Conservation (phyloP, 2,113 vertebrate species). For the Scomber scombrus region DNA sequence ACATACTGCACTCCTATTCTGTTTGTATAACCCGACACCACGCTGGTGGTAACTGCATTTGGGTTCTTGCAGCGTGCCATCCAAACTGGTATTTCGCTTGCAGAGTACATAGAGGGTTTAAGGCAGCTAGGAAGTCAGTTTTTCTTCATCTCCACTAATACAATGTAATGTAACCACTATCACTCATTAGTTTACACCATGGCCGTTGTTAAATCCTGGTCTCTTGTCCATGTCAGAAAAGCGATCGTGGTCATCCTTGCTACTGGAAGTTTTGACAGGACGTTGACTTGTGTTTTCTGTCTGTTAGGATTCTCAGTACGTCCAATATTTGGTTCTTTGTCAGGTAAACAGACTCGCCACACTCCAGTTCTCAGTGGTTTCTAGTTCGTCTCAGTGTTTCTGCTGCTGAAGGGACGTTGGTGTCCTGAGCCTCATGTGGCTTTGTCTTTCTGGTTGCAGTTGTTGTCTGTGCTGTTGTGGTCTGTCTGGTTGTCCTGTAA, state of each 20-base stretch:
- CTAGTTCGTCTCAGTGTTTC: constrained; percentile 59
- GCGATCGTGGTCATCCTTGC: constrained; percentile 66
- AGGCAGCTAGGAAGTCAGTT: constrained; percentile 90
- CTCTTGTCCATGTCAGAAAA: constrained; percentile 61
- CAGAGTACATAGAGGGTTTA: constrained; percentile 93
- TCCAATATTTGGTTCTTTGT: constrained; percentile 76
- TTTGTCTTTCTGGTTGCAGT: constrained; percentile 90
- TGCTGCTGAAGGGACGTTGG: constrained; percentile 35
- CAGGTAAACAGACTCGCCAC: constrained; percentile 61
- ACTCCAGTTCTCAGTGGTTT: constrained; percentile 62
- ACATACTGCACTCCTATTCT: constrained; percentile 68
- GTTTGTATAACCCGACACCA: constrained; percentile 24
- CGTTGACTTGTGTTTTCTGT: constrained; percentile 63
- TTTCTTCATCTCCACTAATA: constrained; percentile 58
- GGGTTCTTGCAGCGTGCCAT: constrained; percentile 42
- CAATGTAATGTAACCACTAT: constrained; percentile 61
- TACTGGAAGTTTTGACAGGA: constrained; percentile 71
- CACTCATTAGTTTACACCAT: constrained; percentile 59
- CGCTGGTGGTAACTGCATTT: constrained; percentile 35
- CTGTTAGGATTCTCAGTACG: constrained; percentile 62
- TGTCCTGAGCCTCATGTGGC: constrained; percentile 81
- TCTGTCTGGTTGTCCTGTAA: constrained; percentile 67
- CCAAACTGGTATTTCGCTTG: constrained; percentile 41
- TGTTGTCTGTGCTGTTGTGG: constrained; percentile 89
- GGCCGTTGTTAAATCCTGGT: constrained; percentile 60